Conservation (phyloP, 1,140 invertebrate genomes). For the Limonius californicus region DNA sequence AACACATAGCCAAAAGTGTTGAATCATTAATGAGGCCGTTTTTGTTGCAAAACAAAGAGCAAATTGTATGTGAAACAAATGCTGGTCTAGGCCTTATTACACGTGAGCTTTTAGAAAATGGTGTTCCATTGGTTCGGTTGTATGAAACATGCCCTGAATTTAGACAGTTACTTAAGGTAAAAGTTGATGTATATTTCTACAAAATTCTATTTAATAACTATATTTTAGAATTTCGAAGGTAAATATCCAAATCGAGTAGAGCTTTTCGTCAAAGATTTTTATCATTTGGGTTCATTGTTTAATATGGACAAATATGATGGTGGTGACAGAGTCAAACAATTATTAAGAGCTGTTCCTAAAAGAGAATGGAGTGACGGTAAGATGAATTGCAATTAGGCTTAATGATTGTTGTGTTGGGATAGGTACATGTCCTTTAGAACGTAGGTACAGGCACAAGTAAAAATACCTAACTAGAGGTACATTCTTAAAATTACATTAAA, state of each 20-base stretch:
- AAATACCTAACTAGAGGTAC: no score
- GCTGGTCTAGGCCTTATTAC: conserved; percentile 40
- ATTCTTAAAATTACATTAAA: no score
- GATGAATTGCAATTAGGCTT: no score
- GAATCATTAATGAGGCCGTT: conserved; percentile 28
- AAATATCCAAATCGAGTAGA: conserved; percentile 28
- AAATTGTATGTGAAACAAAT: conserved; percentile 38
- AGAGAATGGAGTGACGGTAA: conserved; percentile 41
- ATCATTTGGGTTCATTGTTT: conserved; percentile 29
- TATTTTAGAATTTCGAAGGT: neutral
- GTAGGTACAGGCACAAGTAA: no score
- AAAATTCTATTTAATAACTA: neutral
- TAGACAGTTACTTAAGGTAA: conserved; percentile 32
- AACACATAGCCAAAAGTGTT: conserved; percentile 28
- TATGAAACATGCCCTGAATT: conserved; percentile 40
- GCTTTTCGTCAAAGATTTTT: conserved; percentile 38
- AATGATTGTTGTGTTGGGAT: no score
- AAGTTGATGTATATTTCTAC: neutral
- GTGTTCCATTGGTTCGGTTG: conserved; percentile 28
- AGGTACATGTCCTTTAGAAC: no score
- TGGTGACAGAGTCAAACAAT: conserved; percentile 29
- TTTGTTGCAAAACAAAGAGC: conserved; percentile 21
- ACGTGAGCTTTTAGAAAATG: conserved; percentile 31
- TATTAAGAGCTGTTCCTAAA: conserved; percentile 38
- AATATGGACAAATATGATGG: conserved; percentile 37